phyloP scores from a whole-genome alignment of 2,113 vertebrate genomes.

The Tapirus terrestris region DNA sequence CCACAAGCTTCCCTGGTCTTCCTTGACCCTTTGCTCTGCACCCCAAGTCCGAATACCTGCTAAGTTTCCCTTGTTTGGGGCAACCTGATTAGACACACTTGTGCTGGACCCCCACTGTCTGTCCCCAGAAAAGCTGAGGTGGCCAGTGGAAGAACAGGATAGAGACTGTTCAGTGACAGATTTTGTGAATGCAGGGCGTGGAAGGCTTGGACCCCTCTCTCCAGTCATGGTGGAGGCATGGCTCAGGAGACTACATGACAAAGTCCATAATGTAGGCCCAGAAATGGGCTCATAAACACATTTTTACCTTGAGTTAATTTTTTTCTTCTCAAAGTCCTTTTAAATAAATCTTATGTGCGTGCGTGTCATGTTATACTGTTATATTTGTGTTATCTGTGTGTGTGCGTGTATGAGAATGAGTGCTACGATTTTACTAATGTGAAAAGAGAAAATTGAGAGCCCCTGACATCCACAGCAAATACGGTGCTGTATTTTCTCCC shows the following conservation, averaged over 20 bases:
- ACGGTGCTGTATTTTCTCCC: background rate
- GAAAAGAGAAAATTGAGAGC: background rate
- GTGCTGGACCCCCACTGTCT: background rate
- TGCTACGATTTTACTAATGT: background rate
- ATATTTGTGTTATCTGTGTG: background rate
- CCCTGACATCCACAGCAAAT: background rate
- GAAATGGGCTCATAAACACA: background rate
- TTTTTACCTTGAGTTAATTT: background rate
- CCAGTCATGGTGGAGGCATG: fast-evolving
- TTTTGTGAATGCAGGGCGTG: background rate
- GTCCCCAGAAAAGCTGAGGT: background rate
- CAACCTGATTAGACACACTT: background rate
- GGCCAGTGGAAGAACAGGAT: background rate
- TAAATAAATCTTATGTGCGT: background rate
- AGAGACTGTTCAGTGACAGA: background rate
- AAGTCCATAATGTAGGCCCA: background rate
- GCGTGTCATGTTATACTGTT: background rate
- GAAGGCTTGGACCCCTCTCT: background rate
- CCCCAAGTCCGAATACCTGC: background rate
- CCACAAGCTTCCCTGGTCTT: background rate
- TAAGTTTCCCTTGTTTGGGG: background rate
- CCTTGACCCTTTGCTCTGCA: background rate
- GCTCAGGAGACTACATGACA: background rate
- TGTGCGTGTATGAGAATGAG: background rate
- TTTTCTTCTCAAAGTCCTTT: background rate